Evolutionary conservation across 1,140 invertebrate species (phyloP), one percentile per base, ranked within the genome.

Genomic region (Chelonus insularis): DNA sequence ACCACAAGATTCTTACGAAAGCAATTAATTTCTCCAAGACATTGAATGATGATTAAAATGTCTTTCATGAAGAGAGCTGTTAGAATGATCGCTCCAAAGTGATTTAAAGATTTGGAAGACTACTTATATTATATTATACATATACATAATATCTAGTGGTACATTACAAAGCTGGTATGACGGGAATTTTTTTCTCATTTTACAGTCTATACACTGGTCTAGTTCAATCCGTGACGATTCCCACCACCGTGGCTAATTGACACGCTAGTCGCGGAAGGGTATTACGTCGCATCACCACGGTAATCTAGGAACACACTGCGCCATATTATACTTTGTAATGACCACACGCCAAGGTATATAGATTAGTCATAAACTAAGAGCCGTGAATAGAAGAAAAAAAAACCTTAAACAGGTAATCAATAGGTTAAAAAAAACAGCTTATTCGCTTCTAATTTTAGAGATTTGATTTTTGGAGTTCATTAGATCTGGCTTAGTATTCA

Each of bases 321-420:
- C 62, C 64, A 60, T 63, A 74, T 78, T 79, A 78, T 75, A 78
- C 70, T 77, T 77, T 76, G 64, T 73, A 75, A 76, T 77, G 50
- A 62, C 21, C 61, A 23, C 25, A 57, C 29, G 20, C 41, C 55
- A 16, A 8, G n/a, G 50, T 37, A 36, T 47, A 48, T 21, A 58
- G 57, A 48, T 48, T 58, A 58, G 36, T 36, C n/a, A 34, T 54
- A 12, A 18, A 4, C 14, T 16, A n/a, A 39, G 11, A 18, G 8
- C 21, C 36, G 20, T 56, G 16, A 29, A 29, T 37, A 43, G 2
- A 16, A 25, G 9, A 25, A 4, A 29, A 29, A 29, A 29, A 29
- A 29, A 37, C 18, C 6, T 2, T 7, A n/a, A 50, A 25, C 47
- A 21, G 9, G 11, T 32, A 8, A 8, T 45, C 4, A 3, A 45